phyloP scores from a whole-genome alignment of 2,113 vertebrate species.

The human (Homo sapiens) region DNA sequence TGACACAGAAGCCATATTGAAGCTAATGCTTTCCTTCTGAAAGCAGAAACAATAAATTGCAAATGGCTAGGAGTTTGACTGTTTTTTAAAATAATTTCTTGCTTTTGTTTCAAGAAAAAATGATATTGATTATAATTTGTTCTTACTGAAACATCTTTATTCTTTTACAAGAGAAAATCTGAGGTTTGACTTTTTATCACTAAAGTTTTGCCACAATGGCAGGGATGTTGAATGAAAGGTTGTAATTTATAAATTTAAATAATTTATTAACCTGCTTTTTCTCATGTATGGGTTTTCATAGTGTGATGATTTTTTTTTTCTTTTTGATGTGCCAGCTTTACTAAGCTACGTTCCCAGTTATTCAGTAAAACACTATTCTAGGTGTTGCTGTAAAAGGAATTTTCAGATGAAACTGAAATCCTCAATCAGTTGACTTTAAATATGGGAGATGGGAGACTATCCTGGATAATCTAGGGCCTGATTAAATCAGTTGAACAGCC shows the following conservation, averaged over 20 bases:
- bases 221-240: not conserved
- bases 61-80: constrained; percentile 32
- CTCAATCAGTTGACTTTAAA: constrained; percentile 30
- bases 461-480: not conserved
- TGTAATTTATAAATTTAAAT: not conserved
- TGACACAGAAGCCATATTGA: constrained; percentile 35
- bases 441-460: not conserved
- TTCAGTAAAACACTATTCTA: not conserved
- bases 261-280: not conserved
- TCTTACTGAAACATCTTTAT: not conserved
- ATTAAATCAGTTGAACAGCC: not conserved
- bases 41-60: not conserved
- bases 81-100: constrained; percentile 20
- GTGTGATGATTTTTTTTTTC: not conserved
- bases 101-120: constrained; percentile 50
- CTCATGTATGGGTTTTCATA: not conserved
- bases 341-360: not conserved
- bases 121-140: not conserved
- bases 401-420: constrained; percentile 16
- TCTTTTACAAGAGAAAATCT: constrained; percentile 20
- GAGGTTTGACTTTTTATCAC: not conserved
- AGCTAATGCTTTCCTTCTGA: constrained; percentile 22
- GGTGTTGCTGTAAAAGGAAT: not conserved
- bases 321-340: not conserved
- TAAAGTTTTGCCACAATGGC: not conserved